Evolutionary conservation across 2,113 vertebrate species (phyloP).

Genomic region (Grammomys surdaster): DNA sequence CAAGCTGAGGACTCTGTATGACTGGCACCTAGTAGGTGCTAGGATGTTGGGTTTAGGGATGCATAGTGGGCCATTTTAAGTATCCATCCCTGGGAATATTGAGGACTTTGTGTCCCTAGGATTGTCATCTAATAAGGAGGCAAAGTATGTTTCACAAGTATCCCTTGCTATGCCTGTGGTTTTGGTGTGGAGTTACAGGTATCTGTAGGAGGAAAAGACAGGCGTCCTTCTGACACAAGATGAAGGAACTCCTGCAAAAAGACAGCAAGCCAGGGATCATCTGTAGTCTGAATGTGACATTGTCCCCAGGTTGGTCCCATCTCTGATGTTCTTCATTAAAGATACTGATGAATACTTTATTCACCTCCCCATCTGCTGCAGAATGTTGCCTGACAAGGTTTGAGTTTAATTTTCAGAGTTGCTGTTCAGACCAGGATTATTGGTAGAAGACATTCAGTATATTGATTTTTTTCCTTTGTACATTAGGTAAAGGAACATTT

Average conservation of each 20-base stretch:
- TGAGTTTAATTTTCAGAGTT: conserved; percentile 74
- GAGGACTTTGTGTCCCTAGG: neutral
- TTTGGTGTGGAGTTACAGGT: neutral
- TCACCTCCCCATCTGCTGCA: neutral
- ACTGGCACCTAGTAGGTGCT: no score
- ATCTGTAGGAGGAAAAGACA: conserved; percentile 49
- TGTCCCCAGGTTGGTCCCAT: neutral
- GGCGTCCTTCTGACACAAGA: neutral
- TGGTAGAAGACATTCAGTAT: conserved; percentile 67
- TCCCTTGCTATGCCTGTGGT: neutral
- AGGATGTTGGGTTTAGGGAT: neutral
- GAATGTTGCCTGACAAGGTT: conserved; percentile 34
- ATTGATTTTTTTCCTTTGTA: conserved; percentile 73
- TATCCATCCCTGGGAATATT: neutral
- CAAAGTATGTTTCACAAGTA: neutral
- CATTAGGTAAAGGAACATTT: conserved; percentile 78
- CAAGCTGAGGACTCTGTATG: neutral
- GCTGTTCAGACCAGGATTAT: conserved; percentile 69
- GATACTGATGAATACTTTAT: neutral
- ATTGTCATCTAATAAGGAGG: neutral
- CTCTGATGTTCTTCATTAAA: neutral
- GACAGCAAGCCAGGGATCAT: neutral
- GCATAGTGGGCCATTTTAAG: neutral
- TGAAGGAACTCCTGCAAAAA: neutral
- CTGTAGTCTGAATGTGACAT: neutral